A percentile compares a stretch with the other conserved stretches of the same genome.
Evolutionary conservation across 2,797 vertebrate genomes (phyloP).

Genomic region (Chiroxiphia lanceolata): DNA sequence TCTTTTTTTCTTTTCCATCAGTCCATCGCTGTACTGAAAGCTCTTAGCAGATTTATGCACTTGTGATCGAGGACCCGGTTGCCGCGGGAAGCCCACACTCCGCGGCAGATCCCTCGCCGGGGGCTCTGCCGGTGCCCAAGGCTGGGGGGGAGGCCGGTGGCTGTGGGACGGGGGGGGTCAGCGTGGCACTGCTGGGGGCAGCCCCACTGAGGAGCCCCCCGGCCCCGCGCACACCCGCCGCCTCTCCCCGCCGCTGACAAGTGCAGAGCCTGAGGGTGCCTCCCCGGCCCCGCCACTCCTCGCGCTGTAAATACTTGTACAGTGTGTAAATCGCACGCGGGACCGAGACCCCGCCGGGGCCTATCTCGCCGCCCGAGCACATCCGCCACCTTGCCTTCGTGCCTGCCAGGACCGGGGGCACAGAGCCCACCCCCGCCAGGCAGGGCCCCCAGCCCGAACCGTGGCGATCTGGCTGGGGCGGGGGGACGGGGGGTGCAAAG

Average conservation of each 20-base stretch:
- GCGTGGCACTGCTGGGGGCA: not conserved
- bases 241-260: not conserved
- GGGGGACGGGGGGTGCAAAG: not conserved
- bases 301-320: constrained; percentile 95
- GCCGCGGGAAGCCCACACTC: not conserved
- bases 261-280: constrained; percentile 29
- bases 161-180: not conserved
- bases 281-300: constrained; percentile 57
- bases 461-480: constrained; percentile 25
- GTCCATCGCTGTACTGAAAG: constrained; percentile 78
- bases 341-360: constrained; percentile 48
- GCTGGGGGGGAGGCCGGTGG: not conserved
- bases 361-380: constrained; percentile 33
- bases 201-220: not conserved
- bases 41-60: constrained; percentile 84
- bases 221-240: not conserved
- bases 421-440: not conserved
- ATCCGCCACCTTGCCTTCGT: constrained; percentile 24
- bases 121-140: not conserved
- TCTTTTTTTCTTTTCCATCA: constrained; percentile 67
- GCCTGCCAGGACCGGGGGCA: not conserved
- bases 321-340: constrained; percentile 82
- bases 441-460: constrained; percentile 61
- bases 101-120: not conserved
- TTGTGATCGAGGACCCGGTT: constrained; percentile 70